Evolutionary conservation across 1,140 invertebrate species (phyloP), one percentile per base, ranked within the genome.

Genomic region (Sycophila sp.): DNA sequence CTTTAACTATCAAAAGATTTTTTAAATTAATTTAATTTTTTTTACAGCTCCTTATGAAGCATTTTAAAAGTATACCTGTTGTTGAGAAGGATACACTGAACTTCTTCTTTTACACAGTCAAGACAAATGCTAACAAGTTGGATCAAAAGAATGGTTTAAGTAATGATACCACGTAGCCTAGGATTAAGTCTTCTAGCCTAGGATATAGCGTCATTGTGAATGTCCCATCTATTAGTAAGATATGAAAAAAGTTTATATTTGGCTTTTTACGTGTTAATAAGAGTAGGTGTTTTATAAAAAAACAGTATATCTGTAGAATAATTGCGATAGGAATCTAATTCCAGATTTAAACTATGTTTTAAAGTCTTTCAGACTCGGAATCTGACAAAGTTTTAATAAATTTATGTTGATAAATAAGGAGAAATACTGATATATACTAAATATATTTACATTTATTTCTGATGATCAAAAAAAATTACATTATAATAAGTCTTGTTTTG

Each of bases 81-180:
- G 91, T 92, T 76, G 96, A 98, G 83, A 98, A 98, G 81, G 96
- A 98, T 85, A 94, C 95, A 26, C 86, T 98, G 15, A 96, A 96
- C n/a, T 96, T 94, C 80, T 99, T 98, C 81, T 96, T 98, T 75
- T 98, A 98, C 80, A 97, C 94, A 84, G 94, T 98, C 0, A 98
- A 98, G 88, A 95, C 94, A 65, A 96, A 97, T 86, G 92, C 93
- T 56, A 97, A 96, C 81, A 97, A 96, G 84, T 86, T 96, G 74
- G 95, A 97, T 85, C 94, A 95, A 83, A 95, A 94, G 80, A 95
- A 94, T 87, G 93, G 93, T 71, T 87, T 92, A 53, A 91, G 88
- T 77, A 90, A 87, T 72, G 91, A 92, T 72, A 75, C 87, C 7
- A 88, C 87, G 76, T 89, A 87, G 84, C 79, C 67, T 67, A 75